Percentiles rank a stretch among this genome's conserved stretches.
Evolutionary conservation across 2,888 invertebrate species (phyloP).

Genomic region (Oeneis ivallda): DNA sequence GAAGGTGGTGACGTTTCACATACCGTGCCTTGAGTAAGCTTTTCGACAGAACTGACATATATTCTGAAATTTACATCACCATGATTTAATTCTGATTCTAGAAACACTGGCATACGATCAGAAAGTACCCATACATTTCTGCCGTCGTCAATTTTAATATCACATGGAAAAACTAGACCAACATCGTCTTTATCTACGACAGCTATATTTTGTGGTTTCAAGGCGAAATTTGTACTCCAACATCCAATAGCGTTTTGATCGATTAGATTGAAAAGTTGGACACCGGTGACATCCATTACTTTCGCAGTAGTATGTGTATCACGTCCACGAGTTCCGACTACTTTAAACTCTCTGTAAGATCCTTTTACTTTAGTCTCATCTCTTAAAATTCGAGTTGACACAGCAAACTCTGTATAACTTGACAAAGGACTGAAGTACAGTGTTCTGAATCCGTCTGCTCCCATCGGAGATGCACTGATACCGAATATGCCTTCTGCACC

Average conservation of each 20-base stretch:
- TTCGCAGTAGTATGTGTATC: slow-evolving; percentile 87
- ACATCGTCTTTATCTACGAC: slow-evolving; percentile 88
- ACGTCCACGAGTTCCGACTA: slow-evolving; percentile 84
- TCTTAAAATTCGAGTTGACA: slow-evolving; percentile 87
- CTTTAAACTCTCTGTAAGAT: slow-evolving; percentile 87
- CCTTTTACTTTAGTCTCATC: slow-evolving; percentile 85
- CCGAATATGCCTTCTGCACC: slow-evolving; percentile 91
- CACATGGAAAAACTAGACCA: slow-evolving; percentile 89
- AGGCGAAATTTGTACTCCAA: slow-evolving; percentile 87
- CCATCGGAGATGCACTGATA: slow-evolving; percentile 85
- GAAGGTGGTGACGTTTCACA: slow-evolving; percentile 78
- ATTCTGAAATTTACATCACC: slow-evolving; percentile 90
- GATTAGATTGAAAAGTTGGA: slow-evolving; percentile 89
- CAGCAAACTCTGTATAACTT: slow-evolving; percentile 89
- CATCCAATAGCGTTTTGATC: slow-evolving; percentile 92
- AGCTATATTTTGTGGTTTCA: slow-evolving; percentile 84
- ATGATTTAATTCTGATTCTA: slow-evolving; percentile 86
- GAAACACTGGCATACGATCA: slow-evolving; percentile 90
- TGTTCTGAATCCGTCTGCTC: slow-evolving; percentile 85
- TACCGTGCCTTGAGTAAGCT: slow-evolving; percentile 86
- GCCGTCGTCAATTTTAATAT: slow-evolving; percentile 88
- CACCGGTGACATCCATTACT: slow-evolving; percentile 87
- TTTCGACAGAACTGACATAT: slow-evolving; percentile 85
- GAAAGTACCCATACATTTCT: slow-evolving; percentile 90
- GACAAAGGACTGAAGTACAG: slow-evolving; percentile 90